Evolutionary conservation across 1,140 invertebrate species (phyloP), one percentile per base, ranked within the genome.

Genomic region (Ceratitis capitata): DNA sequence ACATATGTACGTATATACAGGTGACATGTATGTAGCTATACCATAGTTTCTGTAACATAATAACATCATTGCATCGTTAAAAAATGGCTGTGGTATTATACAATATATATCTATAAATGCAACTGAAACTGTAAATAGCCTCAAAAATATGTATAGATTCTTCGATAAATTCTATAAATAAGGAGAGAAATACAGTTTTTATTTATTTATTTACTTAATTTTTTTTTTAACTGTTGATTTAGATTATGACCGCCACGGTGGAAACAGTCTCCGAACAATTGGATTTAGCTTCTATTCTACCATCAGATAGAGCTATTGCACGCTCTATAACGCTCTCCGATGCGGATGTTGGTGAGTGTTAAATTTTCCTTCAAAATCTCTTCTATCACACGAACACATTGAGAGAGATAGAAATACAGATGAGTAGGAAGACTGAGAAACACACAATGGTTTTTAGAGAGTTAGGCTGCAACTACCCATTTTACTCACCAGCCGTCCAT

Each of bases 161-260:
- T 32, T 5, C 9, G 26, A n/a, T 69, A 29, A 9, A 10, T 39
- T 39, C 19, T 1, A 49, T 53, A 19, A n/a, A 3, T 23, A 16
- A 10, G 32, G 29, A 64, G 14, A 64, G 4, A 78, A 12, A 19
- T 78, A 78, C 69, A 42, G 32, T 26, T 42, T n/a, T 32, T 23
- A 10, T 53, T 51, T 19, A 1, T 19, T 51, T 51, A n/a, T 53
- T 51, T 19, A 1, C 49, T 51, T 51, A n/a, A n/a, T 23, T 23
- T 56, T 78, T 4, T 78, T 45, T 78, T 83, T 16, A 53, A 51
- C 32, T 53, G 69, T 49, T 19, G 23, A 78, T 78, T 85, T 86
- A 86, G 96, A 97, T 98, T 89, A 96, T 98, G 95, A 98, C 97
- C 88, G 97, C 97, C 5, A 98, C 96, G 78, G 97, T 98, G 88